Percentiles rank a stretch among this genome's conserved stretches.
Evolutionary conservation across 1,140 invertebrate genomes (phyloP).

Genomic region (Drosophila tani): DNA sequence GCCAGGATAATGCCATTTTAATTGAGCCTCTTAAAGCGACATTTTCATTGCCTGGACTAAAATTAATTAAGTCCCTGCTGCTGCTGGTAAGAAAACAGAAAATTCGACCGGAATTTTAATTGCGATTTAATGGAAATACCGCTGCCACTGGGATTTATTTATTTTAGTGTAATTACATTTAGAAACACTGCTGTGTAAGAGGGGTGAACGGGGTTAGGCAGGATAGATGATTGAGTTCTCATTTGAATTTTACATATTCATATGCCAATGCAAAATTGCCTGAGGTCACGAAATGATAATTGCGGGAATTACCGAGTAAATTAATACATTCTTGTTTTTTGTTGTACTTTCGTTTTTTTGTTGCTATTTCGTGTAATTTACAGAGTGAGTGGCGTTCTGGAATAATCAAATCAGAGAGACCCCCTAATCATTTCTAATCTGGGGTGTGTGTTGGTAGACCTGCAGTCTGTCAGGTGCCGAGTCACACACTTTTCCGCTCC

Average conservation of each 20-base stretch:
- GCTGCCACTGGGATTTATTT: conserved; percentile 25
- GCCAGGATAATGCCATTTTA: conserved; percentile 65
- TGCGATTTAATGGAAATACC: conserved; percentile 24
- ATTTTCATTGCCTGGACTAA: conserved; percentile 35
- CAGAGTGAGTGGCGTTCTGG: conserved; percentile 3
- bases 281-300: conserved; percentile 40
- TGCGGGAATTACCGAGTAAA: conserved; percentile 16
- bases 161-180: conserved; percentile 34
- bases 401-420: conserved; percentile 31
- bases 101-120: conserved; percentile 24
- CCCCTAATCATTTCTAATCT: conserved; percentile 35
- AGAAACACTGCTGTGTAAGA: neutral
- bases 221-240: neutral
- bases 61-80: conserved; percentile 52
- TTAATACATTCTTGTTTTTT: conserved; percentile 15
- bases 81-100: conserved; percentile 54
- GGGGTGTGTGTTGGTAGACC: conserved; percentile 2
- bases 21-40: conserved; percentile 61
- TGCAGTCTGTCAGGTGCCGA: conserved; percentile 33
- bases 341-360: neutral
- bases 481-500: neutral
- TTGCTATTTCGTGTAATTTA: conserved; percentile 18
- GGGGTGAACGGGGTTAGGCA: no score
- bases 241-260: conserved; percentile 34
- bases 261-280: conserved; percentile 21